phyloP scores from a whole-genome alignment of 1,140 invertebrate species.

The Lordiphosa clarofinis region DNA sequence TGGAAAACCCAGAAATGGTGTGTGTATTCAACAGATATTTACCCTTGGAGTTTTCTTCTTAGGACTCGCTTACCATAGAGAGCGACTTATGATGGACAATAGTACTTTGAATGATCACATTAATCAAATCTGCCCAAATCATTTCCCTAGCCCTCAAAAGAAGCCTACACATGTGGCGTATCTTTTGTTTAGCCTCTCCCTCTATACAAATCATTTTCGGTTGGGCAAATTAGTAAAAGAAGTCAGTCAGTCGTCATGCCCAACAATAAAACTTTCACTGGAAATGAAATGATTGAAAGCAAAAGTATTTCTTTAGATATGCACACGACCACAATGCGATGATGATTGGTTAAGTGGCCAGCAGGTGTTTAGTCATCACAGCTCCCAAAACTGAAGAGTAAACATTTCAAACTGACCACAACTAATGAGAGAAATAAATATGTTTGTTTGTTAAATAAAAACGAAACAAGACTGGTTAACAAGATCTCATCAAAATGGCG shows the following conservation, averaged over 20 bases:
- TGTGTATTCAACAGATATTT: too few relatives aligned
- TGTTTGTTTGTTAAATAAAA: background rate
- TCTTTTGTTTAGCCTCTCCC: constrained; percentile 1
- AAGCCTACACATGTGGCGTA: background rate
- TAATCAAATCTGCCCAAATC: too few relatives aligned
- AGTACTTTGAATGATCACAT: too few relatives aligned
- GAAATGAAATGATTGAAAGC: constrained; percentile 58
- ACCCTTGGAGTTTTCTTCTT: too few relatives aligned
- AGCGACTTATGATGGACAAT: too few relatives aligned
- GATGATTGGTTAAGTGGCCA: constrained; percentile 46
- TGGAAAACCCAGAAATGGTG: too few relatives aligned
- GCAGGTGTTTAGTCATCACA: constrained; percentile 26
- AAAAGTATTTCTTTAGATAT: constrained; percentile 52
- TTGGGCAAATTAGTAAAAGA: constrained; percentile 48
- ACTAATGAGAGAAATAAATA: constrained; percentile 17
- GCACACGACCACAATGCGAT: constrained; percentile 14
- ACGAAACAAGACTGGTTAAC: too few relatives aligned
- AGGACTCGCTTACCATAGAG: too few relatives aligned
- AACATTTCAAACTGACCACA: constrained; percentile 30
- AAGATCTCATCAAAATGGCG: background rate
- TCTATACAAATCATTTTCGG: constrained; percentile 1
- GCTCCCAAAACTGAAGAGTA: constrained; percentile 26
- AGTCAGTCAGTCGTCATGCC: constrained; percentile 24
- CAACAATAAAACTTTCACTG: constrained; percentile 55
- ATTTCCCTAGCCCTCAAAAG: too few relatives aligned